phyloP scores from a whole-genome alignment of 2,113 vertebrate genomes.

The Petaurus breviceps region DNA sequence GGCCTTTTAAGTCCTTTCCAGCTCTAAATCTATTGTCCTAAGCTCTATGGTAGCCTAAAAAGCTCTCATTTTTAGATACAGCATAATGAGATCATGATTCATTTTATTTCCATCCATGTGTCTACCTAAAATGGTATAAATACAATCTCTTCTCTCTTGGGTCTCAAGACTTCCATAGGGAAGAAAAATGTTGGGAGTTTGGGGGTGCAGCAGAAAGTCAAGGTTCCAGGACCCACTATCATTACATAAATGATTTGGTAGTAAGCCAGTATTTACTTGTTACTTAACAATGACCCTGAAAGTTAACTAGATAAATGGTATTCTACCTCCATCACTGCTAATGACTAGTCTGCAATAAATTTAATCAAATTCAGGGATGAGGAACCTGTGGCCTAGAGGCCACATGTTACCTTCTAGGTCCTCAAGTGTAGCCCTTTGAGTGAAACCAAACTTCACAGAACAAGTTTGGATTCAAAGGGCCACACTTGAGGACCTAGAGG shows the following conservation, averaged over 20 bases:
- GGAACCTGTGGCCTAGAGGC: too few relatives aligned
- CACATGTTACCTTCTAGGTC: too few relatives aligned
- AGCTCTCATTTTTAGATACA: neutral
- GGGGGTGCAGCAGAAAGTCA: neutral
- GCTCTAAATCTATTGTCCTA: neutral
- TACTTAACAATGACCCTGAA: neutral
- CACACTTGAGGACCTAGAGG: too few relatives aligned
- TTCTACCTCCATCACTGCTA: neutral
- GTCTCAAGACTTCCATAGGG: neutral
- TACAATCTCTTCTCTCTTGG: neutral
- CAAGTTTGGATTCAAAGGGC: too few relatives aligned
- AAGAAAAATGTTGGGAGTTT: neutral
- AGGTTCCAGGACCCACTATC: neutral
- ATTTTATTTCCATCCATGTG: neutral
- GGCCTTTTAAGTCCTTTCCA: neutral
- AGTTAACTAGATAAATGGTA: neutral
- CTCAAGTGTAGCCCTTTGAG: too few relatives aligned
- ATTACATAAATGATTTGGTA: neutral
- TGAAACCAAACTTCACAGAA: too few relatives aligned
- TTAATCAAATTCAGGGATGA: neutral
- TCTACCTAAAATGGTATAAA: neutral
- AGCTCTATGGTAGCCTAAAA: neutral
- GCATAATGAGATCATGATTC: neutral
- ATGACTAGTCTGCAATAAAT: neutral
- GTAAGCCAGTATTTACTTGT: neutral